Base-by-base conservation (phyloP, 2,888 invertebrate genomes). In the Tetropium fuscum region DNA sequence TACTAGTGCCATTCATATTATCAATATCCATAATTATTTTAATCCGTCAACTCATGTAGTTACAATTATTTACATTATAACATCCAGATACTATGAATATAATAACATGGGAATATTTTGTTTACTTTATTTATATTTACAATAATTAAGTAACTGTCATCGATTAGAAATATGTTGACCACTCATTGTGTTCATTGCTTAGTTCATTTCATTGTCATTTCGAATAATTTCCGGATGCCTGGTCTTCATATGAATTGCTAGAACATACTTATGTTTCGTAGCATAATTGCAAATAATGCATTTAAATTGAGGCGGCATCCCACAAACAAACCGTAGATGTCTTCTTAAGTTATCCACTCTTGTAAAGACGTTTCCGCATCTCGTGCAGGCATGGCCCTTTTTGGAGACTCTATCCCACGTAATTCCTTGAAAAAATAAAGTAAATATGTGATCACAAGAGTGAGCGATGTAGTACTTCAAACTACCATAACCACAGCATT, bases 241-340 rank as follows among this genome's bases (percentile, higher is more conserved):
- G 36, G 58, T 68, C 55, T 69, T 74, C 51, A 73, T 69, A 43
- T 74, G 74, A 45, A 70, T 56, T 0, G 72, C 58, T 40, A 74
- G 48, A 5, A 74, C 74, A 41, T 74, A 74, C 43, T 74, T 73
- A 53, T 74, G 72, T 43, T 74, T 74, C 3, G 72, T 64, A 5
- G 74, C 74, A 51, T 74, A 74, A 0, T 58, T 53, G 57, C 74
- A 74, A 19, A 68, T 56, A 20, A 54, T 44, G 55, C 74, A 74
- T 45, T 73, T 72, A 34, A 74, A 73, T 43, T 74, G 73, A 2
- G 73, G 74, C 10, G 63, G 66, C 60, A 68, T 59, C 5, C 72
- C 74, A 53, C 74, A 74, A 48, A 74, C 70, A 57, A 59, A 73
- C 20, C 70, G 71, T 11, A 69, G 63, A 41, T 74, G 74, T 41